Evolutionary conservation across 2,888 invertebrate genomes (phyloP).

Genomic region (Podabrus alpinus): DNA sequence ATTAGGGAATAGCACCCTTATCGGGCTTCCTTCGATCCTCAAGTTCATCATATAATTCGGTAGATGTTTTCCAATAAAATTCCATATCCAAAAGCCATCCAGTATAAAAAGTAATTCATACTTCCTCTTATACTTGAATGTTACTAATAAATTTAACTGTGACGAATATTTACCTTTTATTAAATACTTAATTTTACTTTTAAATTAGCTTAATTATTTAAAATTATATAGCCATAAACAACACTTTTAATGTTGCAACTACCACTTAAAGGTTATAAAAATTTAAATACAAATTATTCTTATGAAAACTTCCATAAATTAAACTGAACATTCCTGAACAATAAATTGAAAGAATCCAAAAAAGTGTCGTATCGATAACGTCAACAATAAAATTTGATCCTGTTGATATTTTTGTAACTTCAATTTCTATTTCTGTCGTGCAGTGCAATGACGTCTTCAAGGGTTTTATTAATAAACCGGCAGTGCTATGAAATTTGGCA

Average conservation of each 20-base stretch:
- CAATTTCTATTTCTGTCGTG: background rate
- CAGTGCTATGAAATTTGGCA: background rate
- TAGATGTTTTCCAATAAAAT: no score
- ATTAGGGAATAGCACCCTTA: background rate
- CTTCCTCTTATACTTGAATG: no score
- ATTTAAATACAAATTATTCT: background rate
- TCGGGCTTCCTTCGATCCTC: background rate
- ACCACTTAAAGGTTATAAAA: background rate
- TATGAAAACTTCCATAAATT: background rate
- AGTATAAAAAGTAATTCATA: no score
- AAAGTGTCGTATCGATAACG: background rate
- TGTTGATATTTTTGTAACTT: background rate
- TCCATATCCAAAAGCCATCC: no score
- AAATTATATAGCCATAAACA: background rate
- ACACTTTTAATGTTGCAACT: background rate
- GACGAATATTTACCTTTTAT: no score
- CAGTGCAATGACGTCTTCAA: background rate
- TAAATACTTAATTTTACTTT: background rate
- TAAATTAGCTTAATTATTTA: background rate
- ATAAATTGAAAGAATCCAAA: background rate
- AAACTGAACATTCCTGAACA: background rate
- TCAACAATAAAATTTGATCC: background rate
- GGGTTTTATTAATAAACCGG: background rate
- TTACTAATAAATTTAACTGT: no score
- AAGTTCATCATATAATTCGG: no score